These are phyloP conservation scores for Poliocrania exsul DNA, from an alignment of 2,797 vertebrate species.

Conservation along the genomic window DNA sequence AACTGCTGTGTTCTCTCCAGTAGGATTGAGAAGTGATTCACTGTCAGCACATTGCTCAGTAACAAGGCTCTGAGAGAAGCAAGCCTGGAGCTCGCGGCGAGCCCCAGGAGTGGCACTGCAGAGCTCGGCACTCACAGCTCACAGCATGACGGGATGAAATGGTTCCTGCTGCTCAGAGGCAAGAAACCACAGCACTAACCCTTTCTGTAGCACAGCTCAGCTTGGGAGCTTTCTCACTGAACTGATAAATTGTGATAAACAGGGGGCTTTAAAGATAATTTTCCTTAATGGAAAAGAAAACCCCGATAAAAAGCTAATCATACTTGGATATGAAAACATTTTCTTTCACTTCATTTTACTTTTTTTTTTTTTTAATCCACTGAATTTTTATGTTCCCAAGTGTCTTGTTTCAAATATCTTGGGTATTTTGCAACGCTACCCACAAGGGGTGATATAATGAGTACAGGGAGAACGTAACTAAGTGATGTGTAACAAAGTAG, in stretches of 20 bases:
- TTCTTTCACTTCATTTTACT: constrained; percentile 24
- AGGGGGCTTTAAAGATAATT: not conserved
- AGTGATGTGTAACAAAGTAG: constrained; percentile 28
- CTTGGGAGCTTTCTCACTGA: not conserved
- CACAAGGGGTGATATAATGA: constrained; percentile 25
- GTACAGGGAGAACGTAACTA: not conserved
- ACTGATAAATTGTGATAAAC: constrained; percentile 11
- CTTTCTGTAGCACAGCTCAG: not conserved
- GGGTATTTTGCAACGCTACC: constrained; percentile 19
- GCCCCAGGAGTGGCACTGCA: not conserved
- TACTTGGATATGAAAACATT: not conserved
- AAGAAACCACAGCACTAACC: not conserved
- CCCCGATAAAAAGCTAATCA: not conserved
- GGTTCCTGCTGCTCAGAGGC: not conserved
- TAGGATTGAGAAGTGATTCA: not conserved
- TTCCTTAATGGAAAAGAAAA: not conserved
- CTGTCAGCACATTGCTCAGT: not conserved
- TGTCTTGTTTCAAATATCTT: constrained; percentile 22
- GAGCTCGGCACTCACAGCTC: not conserved
- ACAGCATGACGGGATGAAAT: not conserved
- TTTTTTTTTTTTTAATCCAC: not conserved
- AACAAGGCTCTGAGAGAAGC: not conserved
- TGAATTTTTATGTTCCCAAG: constrained; percentile 8
- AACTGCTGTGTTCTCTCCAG: not conserved
- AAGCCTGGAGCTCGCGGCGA: accelerated